phyloP scores from a whole-genome alignment of 2,797 vertebrate genomes.

The Neomorphus geoffroyi region DNA sequence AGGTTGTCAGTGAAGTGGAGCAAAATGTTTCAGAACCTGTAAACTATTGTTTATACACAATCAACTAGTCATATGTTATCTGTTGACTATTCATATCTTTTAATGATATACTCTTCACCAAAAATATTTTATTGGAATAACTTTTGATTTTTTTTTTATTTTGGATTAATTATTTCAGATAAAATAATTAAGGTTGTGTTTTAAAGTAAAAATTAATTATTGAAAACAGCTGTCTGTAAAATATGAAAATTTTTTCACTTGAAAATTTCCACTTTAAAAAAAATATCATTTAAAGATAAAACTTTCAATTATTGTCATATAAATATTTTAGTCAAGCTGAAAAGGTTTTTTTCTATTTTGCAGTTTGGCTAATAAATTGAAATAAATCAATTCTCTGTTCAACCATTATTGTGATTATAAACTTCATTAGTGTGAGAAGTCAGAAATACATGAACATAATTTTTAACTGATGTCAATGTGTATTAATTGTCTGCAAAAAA shows the following conservation, averaged over 20 bases:
- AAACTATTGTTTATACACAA: background rate
- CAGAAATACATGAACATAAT: background rate
- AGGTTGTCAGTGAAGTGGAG: background rate
- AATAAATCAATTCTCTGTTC: background rate
- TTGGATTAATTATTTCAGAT: background rate
- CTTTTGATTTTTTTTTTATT: background rate
- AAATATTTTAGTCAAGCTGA: background rate
- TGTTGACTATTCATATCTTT: background rate
- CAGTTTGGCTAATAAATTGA: background rate
- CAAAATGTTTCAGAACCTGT: background rate
- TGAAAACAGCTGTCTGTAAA: background rate
- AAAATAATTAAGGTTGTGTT: background rate
- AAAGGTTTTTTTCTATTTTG: background rate
- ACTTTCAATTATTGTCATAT: background rate
- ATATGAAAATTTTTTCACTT: background rate
- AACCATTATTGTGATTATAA: background rate
- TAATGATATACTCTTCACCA: background rate
- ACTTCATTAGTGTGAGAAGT: background rate
- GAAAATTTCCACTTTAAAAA: background rate
- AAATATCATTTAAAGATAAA: background rate
- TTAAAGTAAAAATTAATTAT: background rate
- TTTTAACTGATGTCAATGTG: background rate
- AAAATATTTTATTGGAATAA: background rate
- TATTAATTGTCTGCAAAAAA: background rate
- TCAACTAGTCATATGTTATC: too few relatives aligned